These are phyloP conservation scores for Empis livida DNA, from an alignment of 2,888 invertebrate genomes.

Conservation along the genomic window DNA sequence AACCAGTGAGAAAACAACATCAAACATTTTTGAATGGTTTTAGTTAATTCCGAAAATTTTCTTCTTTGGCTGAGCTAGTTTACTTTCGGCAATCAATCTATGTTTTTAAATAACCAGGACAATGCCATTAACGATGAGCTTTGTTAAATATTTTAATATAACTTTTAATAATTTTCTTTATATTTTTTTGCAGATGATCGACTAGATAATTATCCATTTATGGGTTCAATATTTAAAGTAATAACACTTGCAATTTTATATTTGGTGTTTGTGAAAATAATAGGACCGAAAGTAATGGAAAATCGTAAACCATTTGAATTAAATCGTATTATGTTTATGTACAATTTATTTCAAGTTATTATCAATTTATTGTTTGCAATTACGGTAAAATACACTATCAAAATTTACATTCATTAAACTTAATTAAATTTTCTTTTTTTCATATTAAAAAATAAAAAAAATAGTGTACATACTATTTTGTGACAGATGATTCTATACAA, in stretches of 20 bases:
- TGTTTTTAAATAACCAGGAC: too few relatives aligned
- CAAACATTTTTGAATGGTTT: too few relatives aligned
- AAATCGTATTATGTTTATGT: constrained; percentile 47
- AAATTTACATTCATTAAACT: background rate
- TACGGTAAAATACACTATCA: background rate
- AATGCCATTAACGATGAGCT: too few relatives aligned
- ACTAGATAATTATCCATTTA: background rate
- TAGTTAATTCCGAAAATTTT: too few relatives aligned
- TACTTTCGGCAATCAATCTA: too few relatives aligned
- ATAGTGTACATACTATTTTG: background rate
- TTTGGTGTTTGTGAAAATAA: constrained; percentile 49
- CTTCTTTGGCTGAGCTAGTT: too few relatives aligned
- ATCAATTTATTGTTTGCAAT: constrained; percentile 29
- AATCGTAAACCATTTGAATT: constrained; percentile 48
- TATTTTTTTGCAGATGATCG: background rate
- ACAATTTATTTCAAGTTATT: constrained; percentile 52
- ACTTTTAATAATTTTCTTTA: too few relatives aligned
- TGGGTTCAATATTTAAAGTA: constrained; percentile 46
- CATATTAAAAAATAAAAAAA: too few relatives aligned
- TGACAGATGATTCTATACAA: too few relatives aligned
- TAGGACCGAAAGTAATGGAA: constrained; percentile 59
- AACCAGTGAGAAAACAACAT: too few relatives aligned
- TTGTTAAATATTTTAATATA: too few relatives aligned
- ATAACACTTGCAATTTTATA: constrained; percentile 45
- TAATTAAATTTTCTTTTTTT: background rate